Evolutionary conservation across 2,797 vertebrate genomes (phyloP), one percentile per base, ranked within the genome.

Genomic region (Squalus acanthias): DNA sequence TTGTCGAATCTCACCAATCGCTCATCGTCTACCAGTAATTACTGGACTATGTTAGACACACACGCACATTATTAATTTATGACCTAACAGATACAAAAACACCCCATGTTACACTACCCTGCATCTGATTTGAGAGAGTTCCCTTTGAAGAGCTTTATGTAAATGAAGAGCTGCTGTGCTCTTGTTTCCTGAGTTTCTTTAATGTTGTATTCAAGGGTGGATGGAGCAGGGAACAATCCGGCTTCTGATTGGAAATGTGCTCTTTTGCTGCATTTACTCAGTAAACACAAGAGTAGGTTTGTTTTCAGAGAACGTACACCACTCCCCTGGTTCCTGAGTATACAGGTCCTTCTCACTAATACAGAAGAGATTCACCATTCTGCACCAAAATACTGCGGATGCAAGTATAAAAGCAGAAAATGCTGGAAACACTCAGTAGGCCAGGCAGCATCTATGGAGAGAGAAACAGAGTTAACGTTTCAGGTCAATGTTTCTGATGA

Each of bases 221-320:
- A 33, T 97, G 97, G 97, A 97, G 97, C 97, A 97, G 97, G 97
- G 97, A 97, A 97, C 97, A 98, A 97, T 97, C 96, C 96, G 97
- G 96, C 96, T 97, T 97, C 97, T 76, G 93, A 91, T 74, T 89
- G 57, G 26, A 97, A 97, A 96, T 1, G 15, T 97, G 96, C 96
- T 96, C 96, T 97, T 97, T 97, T 96, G 97, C 97, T 96, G 98
- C 29, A 92, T 63, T 92, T 92, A n/a, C 60, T 13, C 89, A 92
- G 57, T 65, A n/a, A 92, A 92, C 29, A 92, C 8, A 5, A 46
- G 39, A 85, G 79, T 46, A 22, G 39, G 17, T 22, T 46, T 85
- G 53, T 17, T 50, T 85, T 85, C 39, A 85, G 39, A 20, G 0
- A 22, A 15, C 15, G 17, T 22, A 29, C 26, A 29, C 29, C 53